Percentiles rank a stretch among this genome's conserved stretches.
Conservation (phyloP, 2,113 vertebrate species). For the Clarias gariepinus region DNA sequence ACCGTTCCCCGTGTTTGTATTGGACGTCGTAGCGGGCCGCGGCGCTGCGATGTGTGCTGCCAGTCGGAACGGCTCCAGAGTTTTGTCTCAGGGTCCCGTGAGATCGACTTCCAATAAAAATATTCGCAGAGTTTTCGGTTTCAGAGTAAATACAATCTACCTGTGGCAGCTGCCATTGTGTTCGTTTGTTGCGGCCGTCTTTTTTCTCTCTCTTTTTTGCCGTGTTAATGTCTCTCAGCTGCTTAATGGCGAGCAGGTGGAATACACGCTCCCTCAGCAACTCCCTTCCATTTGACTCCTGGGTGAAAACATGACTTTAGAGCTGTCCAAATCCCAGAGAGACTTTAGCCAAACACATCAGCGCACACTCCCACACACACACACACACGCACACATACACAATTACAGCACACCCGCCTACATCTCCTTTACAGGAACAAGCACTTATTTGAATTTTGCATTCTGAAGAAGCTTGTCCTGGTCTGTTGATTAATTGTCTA, state of each 20-base stretch:
- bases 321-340: not conserved
- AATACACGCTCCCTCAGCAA: not conserved
- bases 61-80: not conserved
- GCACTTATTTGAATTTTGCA: not conserved
- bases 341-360: constrained; percentile 28
- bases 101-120: constrained; percentile 29
- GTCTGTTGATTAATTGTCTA: not conserved
- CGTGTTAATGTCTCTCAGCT: constrained; percentile 35
- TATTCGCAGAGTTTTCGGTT: constrained; percentile 15
- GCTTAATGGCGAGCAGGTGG: constrained; percentile 40
- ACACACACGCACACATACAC: not conserved
- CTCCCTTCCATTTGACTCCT: constrained; percentile 16
- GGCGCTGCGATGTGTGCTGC: not conserved
- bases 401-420: not conserved
- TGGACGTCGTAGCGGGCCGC: not conserved
- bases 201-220: not conserved
- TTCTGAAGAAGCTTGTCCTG: not conserved
- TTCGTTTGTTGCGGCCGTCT: not conserved
- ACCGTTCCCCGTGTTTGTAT: constrained; percentile 16
- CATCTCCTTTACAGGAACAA: not conserved
- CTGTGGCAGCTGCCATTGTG: constrained; percentile 22
- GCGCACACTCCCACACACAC: not conserved
- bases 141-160: constrained; percentile 20
- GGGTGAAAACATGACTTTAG: constrained; percentile 14
- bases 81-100: not conserved